Evolutionary conservation across 2,113 vertebrate species (phyloP).

Genomic region (Aramus guarauna): DNA sequence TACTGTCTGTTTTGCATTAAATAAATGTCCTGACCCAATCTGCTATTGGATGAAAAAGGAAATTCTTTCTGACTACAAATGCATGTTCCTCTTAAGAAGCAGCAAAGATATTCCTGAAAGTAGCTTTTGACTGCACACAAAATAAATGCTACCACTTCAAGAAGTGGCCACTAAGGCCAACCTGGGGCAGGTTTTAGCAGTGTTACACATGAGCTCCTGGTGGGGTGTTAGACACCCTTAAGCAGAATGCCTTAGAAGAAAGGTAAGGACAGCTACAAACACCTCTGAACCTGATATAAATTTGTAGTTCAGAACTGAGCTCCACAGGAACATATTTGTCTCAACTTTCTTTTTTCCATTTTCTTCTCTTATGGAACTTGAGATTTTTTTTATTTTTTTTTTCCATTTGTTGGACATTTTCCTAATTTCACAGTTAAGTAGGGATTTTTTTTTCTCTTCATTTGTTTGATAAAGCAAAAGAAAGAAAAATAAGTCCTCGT

Average conservation of each 20-base stretch:
- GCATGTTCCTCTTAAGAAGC: background rate
- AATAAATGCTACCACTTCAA: background rate
- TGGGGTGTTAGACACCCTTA: background rate
- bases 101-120: background rate
- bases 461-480: background rate
- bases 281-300: background rate
- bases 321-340: background rate
- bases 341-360: background rate
- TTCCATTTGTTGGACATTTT: background rate
- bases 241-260: background rate
- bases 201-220: background rate
- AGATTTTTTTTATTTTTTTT: background rate
- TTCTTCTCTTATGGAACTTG: background rate
- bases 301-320: background rate
- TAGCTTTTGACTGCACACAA: background rate
- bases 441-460: background rate
- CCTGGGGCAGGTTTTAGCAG: background rate
- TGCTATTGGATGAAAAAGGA: background rate
- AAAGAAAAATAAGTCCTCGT: background rate
- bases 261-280: background rate
- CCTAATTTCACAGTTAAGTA: background rate
- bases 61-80: background rate
- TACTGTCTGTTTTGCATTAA: background rate
- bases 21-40: background rate
- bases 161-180: background rate